These are phyloP conservation scores for Ethmia dodecea DNA, from an alignment of 2,888 invertebrate species.

Conservation along the genomic window DNA sequence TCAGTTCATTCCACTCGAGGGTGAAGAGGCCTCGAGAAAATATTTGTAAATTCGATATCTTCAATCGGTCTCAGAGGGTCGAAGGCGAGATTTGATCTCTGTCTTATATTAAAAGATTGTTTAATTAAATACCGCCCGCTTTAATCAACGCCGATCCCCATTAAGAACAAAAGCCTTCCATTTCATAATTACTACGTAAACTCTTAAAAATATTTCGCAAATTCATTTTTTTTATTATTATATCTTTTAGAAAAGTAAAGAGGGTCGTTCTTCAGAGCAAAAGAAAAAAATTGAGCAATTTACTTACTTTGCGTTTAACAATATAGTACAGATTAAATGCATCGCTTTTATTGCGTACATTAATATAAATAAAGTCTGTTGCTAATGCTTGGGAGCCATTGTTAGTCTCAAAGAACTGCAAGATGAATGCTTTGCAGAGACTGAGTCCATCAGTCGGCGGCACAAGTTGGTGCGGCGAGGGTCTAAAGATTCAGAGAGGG, in stretches of 20 bases:
- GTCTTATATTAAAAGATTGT: conserved; percentile 41
- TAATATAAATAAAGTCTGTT: too few species aligned
- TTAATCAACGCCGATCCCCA: conserved; percentile 39
- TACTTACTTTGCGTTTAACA: too few species aligned
- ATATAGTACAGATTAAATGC: too few species aligned
- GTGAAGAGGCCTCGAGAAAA: conserved; percentile 27
- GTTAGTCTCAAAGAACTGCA: conserved; percentile 24
- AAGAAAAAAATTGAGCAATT: too few species aligned
- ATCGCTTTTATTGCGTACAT: too few species aligned
- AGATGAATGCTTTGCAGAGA: conserved; percentile 31
- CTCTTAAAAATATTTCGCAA: too few species aligned
- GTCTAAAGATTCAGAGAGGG: conserved; percentile 48
- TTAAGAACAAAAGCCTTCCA: conserved; percentile 29
- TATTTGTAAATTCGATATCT: conserved; percentile 45
- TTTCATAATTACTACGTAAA: too few species aligned
- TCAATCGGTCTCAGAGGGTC: conserved; percentile 31
- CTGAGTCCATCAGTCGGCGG: conserved; percentile 36
- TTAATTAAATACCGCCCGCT: conserved; percentile 43
- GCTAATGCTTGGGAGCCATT: too few species aligned
- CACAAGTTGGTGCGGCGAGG: conserved; percentile 39
- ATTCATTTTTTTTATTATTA: too few species aligned
- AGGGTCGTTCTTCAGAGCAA: too few species aligned
- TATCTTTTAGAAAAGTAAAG: too few species aligned
- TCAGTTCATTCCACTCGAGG: too few species aligned
- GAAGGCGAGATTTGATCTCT: conserved; percentile 40